Evolutionary conservation across 2,888 invertebrate species (phyloP), one percentile per base, ranked within the genome.

Genomic region (Yponomeuta plumbellus): DNA sequence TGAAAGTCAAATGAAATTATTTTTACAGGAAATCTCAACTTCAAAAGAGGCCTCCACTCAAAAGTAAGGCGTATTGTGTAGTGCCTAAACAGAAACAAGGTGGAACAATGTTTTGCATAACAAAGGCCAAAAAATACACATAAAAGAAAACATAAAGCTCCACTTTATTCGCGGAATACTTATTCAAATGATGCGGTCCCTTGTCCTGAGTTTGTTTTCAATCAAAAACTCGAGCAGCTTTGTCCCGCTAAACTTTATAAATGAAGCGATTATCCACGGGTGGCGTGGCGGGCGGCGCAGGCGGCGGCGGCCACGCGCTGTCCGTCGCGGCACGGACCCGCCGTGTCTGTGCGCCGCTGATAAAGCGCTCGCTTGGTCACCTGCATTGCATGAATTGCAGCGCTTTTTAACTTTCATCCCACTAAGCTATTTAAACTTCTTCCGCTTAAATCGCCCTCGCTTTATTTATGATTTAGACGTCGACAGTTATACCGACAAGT

Each of bases 151-250:
- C 90, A 90, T 90, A 88, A 91, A 91, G 88, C 90, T 90, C 90
- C 91, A 90, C 91, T 90, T 91, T 90, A 90, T 91, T 90, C 88
- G 86, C 86, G 85, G 88, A 89, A 91, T 91, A 91, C 91, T 91
- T 91, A 91, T 91, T 91, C 90, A 91, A 91, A 91, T 90, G 91
- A 91, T 88, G 84, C 88, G 86, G 91, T 91, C 90, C 91, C 91
- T 91, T 89, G 65, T 69, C 66, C 91, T 88, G 90, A 91, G 91
- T 91, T 91, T 91, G 88, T 90, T 91, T 91, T 91, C 91, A 91
- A 91, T 91, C 91, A 91, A 90, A 90, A 90, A 90, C 89, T 90
- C 88, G 81, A 83, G 81, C 86, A 86, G 90, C 88, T 89, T 90
- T 89, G 88, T 88, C 83, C 83, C 83, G 87, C 85, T 91, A 90